A percentile compares a stretch with the other conserved stretches of the same genome.
Conservation (phyloP, 2,888 invertebrate genomes). For the Globia sparganii region DNA sequence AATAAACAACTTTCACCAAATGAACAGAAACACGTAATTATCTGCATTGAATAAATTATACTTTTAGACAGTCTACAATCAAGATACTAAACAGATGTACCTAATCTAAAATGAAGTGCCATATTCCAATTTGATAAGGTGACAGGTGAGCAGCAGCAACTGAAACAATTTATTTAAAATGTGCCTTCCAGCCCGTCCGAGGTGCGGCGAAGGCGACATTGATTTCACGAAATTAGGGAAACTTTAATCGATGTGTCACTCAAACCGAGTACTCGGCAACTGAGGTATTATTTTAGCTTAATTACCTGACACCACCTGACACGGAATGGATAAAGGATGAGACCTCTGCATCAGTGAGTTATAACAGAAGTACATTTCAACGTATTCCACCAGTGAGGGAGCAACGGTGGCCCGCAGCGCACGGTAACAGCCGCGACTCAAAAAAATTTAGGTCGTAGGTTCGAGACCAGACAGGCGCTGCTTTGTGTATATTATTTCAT, state of each 20-base stretch:
- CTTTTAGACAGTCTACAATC: constrained; percentile 22
- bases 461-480: no score
- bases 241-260: constrained; percentile 79
- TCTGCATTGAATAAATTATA: constrained; percentile 33
- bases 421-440: no score
- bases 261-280: constrained; percentile 62
- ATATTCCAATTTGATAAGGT: constrained; percentile 31
- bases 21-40: constrained; percentile 32
- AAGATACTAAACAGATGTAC: constrained; percentile 47
- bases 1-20: constrained; percentile 40
- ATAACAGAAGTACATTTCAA: constrained; percentile 14
- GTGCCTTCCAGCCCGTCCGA: constrained; percentile 36
- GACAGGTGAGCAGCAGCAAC: constrained; percentile 62
- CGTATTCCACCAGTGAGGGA: neutral
- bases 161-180: constrained; percentile 55
- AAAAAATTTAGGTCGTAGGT: no score
- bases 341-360: constrained; percentile 32
- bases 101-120: constrained; percentile 68
- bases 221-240: constrained; percentile 67
- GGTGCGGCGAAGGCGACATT: constrained; percentile 55
- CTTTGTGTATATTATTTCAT: no score
- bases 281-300: constrained; percentile 60
- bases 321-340: constrained; percentile 45
- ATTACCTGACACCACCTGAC: constrained; percentile 61
- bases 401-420: no score